phyloP scores from a whole-genome alignment of 92 coral and sea anemone genomes.

The Porites divaricata region DNA sequence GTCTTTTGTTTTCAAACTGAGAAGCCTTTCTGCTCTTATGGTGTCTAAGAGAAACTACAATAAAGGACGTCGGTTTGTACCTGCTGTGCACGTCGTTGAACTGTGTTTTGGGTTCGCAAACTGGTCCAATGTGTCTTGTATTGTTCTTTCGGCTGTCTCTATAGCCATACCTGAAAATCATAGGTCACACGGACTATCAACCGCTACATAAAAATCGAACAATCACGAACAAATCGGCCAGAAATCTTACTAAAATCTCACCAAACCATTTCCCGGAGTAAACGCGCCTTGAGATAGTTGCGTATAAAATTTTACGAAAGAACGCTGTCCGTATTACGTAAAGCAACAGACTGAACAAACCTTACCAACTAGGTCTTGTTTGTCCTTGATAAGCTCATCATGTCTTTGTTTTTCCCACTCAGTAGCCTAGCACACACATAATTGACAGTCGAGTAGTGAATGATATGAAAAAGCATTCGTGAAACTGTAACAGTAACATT shows the following conservation, averaged over 20 bases:
- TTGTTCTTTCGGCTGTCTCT: conserved; percentile 78
- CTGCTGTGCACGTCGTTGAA: conserved; percentile 99
- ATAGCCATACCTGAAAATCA: conserved; percentile 66
- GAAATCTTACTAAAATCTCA: too few relatives aligned
- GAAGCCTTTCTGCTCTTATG: not conserved
- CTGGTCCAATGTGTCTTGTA: conserved; percentile 87
- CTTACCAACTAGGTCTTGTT: conserved; percentile 68
- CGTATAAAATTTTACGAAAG: too few relatives aligned
- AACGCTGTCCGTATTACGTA: too few relatives aligned
- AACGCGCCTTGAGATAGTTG: too few relatives aligned
- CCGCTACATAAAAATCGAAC: too few relatives aligned
- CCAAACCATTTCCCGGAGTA: too few relatives aligned
- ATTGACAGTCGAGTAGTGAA: not conserved
- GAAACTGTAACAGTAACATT: too few relatives aligned
- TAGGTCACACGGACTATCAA: too few relatives aligned
- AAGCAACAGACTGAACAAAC: too few relatives aligned
- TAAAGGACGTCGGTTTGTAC: conserved; percentile 19
- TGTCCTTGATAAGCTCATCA: conserved; percentile 48
- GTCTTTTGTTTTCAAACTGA: too few relatives aligned
- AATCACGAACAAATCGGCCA: too few relatives aligned
- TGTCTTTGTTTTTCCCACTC: conserved; percentile 58
- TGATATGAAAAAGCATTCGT: not conserved
- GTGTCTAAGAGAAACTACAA: not conserved
- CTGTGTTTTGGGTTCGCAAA: conserved; percentile 93
- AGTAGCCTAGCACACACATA: conserved; percentile 28